Evolutionary conservation across 2,113 vertebrate species (phyloP), one percentile per base, ranked within the genome.

Genomic region (Caranx melampygus): DNA sequence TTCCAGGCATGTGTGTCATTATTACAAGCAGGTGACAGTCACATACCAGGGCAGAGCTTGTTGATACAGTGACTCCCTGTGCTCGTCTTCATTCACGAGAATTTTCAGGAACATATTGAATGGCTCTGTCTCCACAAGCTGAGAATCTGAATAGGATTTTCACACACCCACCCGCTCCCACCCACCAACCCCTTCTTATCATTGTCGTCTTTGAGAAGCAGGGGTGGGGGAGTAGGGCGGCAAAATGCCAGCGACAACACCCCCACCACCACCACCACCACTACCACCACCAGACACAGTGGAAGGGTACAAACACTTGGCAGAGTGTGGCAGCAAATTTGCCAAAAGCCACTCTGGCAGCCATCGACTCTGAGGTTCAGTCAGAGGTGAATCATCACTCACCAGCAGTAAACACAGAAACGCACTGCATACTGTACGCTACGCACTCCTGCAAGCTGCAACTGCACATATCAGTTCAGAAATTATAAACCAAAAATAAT

Each of bases 311-410:
- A 92, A 92, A 90, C 77, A 68, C 75, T 93, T 94, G 94, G 93
- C 93, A 90, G 47, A 13, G 73, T 2, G 40, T 34, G 68, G 47
- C 65, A 15, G 60, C 21, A 31, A 37, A 70, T 80, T 72, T 89
- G 92, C 94, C 94, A 94, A 88, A 87, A 89, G 88, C 77, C 84
- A 78, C 82, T 82, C 78, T 93, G 92, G 91, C 91, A 91, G 67
- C 70, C 61, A 71, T 57, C 58, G 47, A 69, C 87, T 83, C 55
- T 52, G 31, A 86, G 91, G 94, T 94, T 94, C 93, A 94, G 85
- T 49, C 80, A 93, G 91, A 92, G 94, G 94, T 94, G 93, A 93
- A 87, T 87, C 78, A 87, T 90, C 88, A 75, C 83, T 91, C 88
- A 88, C 33, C 69, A 64, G 59, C 73, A 66, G 76, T 70, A 83